Percentiles rank a stretch among this genome's conserved stretches.
Conservation (phyloP, 2,113 vertebrate genomes). For the Microcebus griseorufus region DNA sequence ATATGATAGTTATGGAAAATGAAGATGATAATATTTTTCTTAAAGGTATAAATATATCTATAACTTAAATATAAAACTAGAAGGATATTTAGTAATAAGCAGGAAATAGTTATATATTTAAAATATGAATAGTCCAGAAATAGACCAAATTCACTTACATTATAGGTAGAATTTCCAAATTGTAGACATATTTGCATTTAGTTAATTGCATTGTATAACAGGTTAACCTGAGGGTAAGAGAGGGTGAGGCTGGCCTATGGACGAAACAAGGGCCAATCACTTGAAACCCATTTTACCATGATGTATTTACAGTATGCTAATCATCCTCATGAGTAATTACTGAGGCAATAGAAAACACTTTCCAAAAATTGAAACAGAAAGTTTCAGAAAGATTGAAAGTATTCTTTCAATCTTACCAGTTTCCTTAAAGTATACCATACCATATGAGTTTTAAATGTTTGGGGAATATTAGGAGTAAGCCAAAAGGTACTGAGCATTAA, state of each 20-base stretch:
- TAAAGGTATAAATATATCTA: neutral
- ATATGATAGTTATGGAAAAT: neutral
- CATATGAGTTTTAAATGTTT: neutral
- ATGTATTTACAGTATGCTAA: neutral
- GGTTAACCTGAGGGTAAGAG: neutral
- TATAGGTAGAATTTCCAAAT: neutral
- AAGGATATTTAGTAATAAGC: neutral
- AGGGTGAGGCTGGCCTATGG: neutral
- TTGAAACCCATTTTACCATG: neutral
- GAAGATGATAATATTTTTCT: neutral
- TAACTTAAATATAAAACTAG: slow-evolving; percentile 6
- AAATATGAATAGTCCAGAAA: neutral
- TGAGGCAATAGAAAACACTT: neutral
- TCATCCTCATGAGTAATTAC: neutral
- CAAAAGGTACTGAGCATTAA: neutral
- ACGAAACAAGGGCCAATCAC: neutral
- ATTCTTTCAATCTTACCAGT: neutral
- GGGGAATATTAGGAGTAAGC: neutral
- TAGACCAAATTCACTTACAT: neutral
- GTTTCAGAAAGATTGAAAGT: no score
- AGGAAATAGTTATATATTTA: neutral
- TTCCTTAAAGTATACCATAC: neutral
- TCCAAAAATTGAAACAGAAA: neutral
- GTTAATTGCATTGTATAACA: neutral
- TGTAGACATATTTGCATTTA: neutral